Percentiles rank a stretch among this genome's conserved stretches.
Conservation (phyloP, 2,797 vertebrate species). For the Danionella dracula region DNA sequence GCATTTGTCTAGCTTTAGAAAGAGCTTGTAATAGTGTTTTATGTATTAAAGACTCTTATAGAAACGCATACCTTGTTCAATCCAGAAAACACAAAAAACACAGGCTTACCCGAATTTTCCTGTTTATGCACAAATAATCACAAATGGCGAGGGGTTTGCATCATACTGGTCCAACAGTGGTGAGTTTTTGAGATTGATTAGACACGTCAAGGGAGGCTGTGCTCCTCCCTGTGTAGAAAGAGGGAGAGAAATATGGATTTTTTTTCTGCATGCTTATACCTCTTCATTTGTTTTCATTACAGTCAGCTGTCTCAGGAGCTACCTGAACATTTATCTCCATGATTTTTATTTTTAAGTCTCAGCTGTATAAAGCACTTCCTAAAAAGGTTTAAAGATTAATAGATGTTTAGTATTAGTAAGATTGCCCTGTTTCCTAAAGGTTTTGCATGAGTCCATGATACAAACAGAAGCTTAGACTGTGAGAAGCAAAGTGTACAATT, state of each 20-base stretch:
- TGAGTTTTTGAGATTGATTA: conserved; percentile 53
- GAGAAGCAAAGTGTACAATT: too few species aligned
- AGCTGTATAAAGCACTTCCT: too few species aligned
- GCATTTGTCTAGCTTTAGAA: neutral
- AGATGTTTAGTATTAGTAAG: too few species aligned
- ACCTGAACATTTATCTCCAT: too few species aligned
- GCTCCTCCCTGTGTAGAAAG: conserved; percentile 37
- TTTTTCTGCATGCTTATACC: conserved; percentile 34
- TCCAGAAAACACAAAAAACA: neutral
- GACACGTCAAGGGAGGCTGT: conserved; percentile 45
- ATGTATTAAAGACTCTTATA: too few species aligned
- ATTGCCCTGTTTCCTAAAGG: too few species aligned
- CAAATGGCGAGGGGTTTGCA: conserved; percentile 41
- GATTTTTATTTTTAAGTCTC: too few species aligned
- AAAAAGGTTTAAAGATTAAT: too few species aligned
- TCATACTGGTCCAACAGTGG: conserved; percentile 40
- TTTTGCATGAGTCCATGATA: too few species aligned
- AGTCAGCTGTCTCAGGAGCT: conserved; percentile 32
- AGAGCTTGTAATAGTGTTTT: neutral
- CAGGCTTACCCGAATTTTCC: conserved; percentile 15
- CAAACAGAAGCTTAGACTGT: too few species aligned
- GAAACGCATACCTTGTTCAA: too few species aligned
- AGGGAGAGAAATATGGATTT: conserved; percentile 51
- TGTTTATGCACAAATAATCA: conserved; percentile 43
- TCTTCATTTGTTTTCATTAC: conserved; percentile 59